These are phyloP conservation scores for Cryptosula pallasiana DNA, from an alignment of 2,888 invertebrate species.

Conservation along the genomic window DNA sequence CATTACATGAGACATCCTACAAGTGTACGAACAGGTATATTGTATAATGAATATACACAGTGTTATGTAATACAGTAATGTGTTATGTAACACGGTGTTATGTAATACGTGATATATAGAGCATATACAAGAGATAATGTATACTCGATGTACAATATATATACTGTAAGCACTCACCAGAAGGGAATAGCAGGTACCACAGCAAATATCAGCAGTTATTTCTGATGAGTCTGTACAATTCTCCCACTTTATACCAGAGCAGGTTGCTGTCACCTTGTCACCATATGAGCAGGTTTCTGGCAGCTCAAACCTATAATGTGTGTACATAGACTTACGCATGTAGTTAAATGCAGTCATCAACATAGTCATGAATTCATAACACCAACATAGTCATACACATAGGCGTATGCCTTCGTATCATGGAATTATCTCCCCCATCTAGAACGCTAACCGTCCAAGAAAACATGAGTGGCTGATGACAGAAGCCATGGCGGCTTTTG, in stretches of 20 bases:
- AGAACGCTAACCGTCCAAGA: too few species aligned
- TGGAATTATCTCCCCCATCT: too few species aligned
- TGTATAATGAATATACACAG: too few species aligned
- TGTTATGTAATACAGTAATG: background rate
- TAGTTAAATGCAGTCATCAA: too few species aligned
- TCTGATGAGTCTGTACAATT: background rate
- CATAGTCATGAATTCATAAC: too few species aligned
- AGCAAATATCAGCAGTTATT: background rate
- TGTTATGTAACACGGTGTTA: background rate
- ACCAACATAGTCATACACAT: too few species aligned
- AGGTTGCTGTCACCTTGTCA: background rate
- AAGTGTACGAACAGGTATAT: too few species aligned
- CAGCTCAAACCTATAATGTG: background rate
- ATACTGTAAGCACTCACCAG: slow-evolving; percentile 10
- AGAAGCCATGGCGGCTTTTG: too few species aligned
- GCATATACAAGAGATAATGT: background rate
- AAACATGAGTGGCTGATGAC: too few species aligned
- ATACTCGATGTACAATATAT: too few species aligned
- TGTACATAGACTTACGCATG: too few species aligned
- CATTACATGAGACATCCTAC: slow-evolving; percentile 7
- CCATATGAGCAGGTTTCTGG: slow-evolving; percentile 1
- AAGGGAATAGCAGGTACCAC: background rate
- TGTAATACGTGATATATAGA: background rate
- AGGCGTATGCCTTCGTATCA: too few species aligned
- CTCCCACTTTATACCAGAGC: background rate